Evolutionary conservation across 2,113 vertebrate genomes (phyloP).

Genomic region (Zosterops hypoxanthus): DNA sequence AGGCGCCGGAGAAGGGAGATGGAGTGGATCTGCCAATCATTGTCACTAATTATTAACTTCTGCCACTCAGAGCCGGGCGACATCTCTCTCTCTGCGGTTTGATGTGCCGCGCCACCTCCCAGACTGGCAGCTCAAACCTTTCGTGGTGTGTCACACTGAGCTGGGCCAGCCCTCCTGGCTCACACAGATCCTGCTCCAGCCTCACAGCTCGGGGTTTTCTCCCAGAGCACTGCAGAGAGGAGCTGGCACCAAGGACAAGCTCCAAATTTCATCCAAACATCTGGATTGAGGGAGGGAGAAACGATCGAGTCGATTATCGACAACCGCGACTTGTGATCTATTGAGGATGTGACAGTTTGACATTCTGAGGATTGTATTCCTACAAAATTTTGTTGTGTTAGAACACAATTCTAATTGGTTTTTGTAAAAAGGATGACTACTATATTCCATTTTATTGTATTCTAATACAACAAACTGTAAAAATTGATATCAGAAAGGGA

Average conservation of each 20-base stretch:
- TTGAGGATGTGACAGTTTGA: too few species aligned
- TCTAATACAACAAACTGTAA: too few species aligned
- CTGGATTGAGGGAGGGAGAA: too few species aligned
- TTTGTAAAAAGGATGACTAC: too few species aligned
- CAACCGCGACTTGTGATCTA: too few species aligned
- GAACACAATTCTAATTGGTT: too few species aligned
- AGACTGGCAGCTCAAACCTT: slow-evolving; percentile 84
- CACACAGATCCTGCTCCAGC: slow-evolving; percentile 41
- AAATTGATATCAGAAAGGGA: too few species aligned
- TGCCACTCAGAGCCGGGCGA: slow-evolving; percentile 98
- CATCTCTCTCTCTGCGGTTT: slow-evolving; percentile 78
- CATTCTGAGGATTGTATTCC: too few species aligned
- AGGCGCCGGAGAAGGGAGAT: slow-evolving; percentile 89
- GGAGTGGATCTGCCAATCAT: slow-evolving; percentile 99
- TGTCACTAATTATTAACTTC: slow-evolving; percentile 99
- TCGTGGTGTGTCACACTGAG: slow-evolving; percentile 82
- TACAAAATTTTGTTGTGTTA: too few species aligned
- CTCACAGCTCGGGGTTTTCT: not conserved
- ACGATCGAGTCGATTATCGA: too few species aligned
- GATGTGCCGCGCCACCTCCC: slow-evolving; percentile 86
- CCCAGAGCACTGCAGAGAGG: not conserved
- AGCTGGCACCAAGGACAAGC: not conserved
- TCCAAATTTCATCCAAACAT: not conserved
- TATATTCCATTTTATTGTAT: too few species aligned
- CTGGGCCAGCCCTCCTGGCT: slow-evolving; percentile 84